A percentile compares a stretch with the other conserved stretches of the same genome.
phyloP scores from a whole-genome alignment of 64 coral and sea anemone genomes.

The Montipora capricornis region DNA sequence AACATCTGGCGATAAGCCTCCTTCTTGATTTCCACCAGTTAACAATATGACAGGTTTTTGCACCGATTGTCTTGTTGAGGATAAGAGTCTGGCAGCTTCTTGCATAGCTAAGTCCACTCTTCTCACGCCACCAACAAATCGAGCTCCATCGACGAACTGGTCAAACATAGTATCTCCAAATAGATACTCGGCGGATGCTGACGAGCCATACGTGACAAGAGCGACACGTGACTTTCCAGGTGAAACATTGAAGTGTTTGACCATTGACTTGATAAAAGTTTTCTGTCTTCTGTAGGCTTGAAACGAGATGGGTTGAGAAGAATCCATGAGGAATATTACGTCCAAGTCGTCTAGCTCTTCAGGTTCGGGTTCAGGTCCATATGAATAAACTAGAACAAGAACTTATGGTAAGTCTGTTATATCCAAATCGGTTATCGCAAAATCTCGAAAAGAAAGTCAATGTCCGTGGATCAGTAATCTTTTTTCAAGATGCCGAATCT shows the following conservation, averaged over 20 bases:
- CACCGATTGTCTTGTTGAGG: neutral
- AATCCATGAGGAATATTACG: slow-evolving; percentile 62
- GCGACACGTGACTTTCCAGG: slow-evolving; percentile 33
- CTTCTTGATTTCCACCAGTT: slow-evolving; percentile 36
- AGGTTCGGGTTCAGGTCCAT: neutral
- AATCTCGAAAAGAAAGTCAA: too few species aligned
- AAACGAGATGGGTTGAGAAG: slow-evolving; percentile 24
- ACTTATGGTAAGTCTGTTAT: neutral
- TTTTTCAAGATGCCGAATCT: too few species aligned
- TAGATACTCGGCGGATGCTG: neutral
- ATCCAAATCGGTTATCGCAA: neutral
- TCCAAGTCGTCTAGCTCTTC: neutral
- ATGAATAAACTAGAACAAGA: neutral
- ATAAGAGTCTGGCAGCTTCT: neutral
- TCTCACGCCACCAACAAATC: neutral
- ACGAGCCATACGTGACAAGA: slow-evolving; percentile 42
- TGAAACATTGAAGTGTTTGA: slow-evolving; percentile 22
- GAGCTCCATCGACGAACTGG: neutral
- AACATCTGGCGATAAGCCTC: slow-evolving; percentile 3
- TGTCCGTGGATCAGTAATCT: too few species aligned
- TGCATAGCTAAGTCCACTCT: slow-evolving; percentile 24
- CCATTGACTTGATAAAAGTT: slow-evolving; percentile 35
- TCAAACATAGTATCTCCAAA: slow-evolving; percentile 42
- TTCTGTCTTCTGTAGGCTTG: slow-evolving; percentile 17
- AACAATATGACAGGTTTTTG: slow-evolving; percentile 33